phyloP scores from a whole-genome alignment of 92 coral and sea anemone genomes.

The Actinernus sp. region DNA sequence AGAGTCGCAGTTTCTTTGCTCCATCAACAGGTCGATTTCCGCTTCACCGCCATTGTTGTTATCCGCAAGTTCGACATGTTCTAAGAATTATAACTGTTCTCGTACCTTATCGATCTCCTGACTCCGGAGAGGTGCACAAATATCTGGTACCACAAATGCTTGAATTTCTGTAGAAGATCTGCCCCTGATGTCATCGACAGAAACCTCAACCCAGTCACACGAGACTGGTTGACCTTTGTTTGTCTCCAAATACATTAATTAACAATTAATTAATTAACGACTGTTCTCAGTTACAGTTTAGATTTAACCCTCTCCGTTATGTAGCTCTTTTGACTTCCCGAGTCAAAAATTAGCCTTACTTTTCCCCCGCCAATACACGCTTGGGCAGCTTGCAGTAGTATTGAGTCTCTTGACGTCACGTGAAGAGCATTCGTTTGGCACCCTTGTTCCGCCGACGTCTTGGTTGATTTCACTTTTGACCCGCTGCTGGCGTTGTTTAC shows the following conservation, averaged over 20 bases:
- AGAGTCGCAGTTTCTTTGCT: too few relatives aligned
- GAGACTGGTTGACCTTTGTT: constrained; percentile 15
- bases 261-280: too few relatives aligned
- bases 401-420: too few relatives aligned
- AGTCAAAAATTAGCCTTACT: constrained; percentile 4
- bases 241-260: constrained; percentile 49
- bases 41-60: neutral
- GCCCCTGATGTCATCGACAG: constrained; percentile 14
- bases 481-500: too few relatives aligned
- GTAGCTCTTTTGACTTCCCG: constrained; percentile 48
- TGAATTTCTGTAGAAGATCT: neutral
- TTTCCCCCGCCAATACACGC: too few relatives aligned
- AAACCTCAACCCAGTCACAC: constrained; percentile 17
- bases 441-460: too few relatives aligned
- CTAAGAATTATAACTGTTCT: neutral
- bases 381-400: too few relatives aligned
- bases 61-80: constrained; percentile 21
- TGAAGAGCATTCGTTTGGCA: too few relatives aligned
- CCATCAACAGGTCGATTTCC: too few relatives aligned
- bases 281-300: constrained; percentile 18
- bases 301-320: constrained; percentile 22
- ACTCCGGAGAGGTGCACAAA: constrained; percentile 21
- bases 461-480: too few relatives aligned
- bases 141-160: constrained; percentile 49
- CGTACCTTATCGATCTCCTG: constrained; percentile 11